Conservation (phyloP, 2,888 invertebrate genomes). For the Pristionchus maxplancki region DNA sequence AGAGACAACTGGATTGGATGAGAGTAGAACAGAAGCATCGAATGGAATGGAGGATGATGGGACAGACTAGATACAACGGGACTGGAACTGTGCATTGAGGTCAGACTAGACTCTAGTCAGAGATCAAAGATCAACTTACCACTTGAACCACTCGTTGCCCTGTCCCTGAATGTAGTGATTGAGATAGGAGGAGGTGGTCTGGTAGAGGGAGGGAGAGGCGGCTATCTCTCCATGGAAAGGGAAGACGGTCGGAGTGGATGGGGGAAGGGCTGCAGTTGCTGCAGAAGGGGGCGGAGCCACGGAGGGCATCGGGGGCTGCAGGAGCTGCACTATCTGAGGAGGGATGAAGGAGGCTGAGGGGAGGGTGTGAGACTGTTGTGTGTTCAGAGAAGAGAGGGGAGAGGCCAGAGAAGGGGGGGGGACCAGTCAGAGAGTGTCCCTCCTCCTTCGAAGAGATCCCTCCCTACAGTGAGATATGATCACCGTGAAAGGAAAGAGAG, state of each 20-base stretch:
- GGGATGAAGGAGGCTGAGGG: background rate
- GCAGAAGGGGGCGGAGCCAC: constrained; percentile 60
- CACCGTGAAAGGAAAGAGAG: constrained; percentile 10
- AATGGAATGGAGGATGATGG: background rate
- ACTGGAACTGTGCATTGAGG: background rate
- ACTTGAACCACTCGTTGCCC: constrained; percentile 48
- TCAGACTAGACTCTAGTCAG: background rate
- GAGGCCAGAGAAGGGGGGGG: background rate
- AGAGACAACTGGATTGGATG: constrained; percentile 32
- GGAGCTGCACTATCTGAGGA: background rate
- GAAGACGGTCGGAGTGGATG: constrained; percentile 58
- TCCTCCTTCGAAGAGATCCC: background rate
- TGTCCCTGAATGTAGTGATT: constrained; percentile 37
- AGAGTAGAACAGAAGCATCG: constrained; percentile 4
- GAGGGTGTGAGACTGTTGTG: background rate
- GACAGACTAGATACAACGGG: constrained; percentile 6
- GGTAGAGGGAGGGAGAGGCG: constrained; percentile 28
- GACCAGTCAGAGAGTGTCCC: constrained; percentile 9
- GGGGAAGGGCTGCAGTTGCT: constrained; percentile 51
- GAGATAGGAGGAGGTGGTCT: constrained; percentile 44
- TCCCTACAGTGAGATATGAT: constrained; percentile 25
- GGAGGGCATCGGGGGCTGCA: constrained; percentile 27
- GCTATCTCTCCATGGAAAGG: constrained; percentile 54
- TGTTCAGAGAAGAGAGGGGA: background rate
- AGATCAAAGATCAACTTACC: constrained; percentile 42